phyloP scores from a whole-genome alignment of 2,797 vertebrate genomes.

The Calcarius lapponicus region DNA sequence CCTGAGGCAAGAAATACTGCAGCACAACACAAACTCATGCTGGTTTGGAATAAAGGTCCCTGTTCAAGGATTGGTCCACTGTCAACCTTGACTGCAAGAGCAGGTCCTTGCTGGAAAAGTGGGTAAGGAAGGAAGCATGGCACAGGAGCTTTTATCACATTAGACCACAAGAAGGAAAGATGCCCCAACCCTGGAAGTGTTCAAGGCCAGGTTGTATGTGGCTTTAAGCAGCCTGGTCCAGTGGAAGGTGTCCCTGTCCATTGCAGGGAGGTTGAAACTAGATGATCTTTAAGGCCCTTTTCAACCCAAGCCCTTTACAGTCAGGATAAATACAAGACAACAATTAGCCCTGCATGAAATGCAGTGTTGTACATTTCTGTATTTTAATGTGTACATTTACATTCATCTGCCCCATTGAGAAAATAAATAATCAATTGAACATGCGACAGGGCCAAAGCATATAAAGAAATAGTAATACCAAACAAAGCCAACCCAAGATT shows the following conservation, averaged over 20 bases:
- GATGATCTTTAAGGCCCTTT: background rate
- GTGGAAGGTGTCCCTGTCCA: no score
- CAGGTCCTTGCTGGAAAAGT: background rate
- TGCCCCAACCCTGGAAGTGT: background rate
- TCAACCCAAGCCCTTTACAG: background rate
- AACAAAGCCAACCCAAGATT: background rate
- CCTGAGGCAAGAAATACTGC: background rate
- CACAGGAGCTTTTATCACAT: background rate
- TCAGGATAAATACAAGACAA: background rate
- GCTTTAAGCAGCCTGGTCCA: background rate
- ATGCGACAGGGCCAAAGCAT: background rate
- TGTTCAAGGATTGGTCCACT: background rate
- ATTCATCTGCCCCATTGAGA: background rate
- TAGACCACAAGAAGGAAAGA: background rate
- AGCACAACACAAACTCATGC: background rate
- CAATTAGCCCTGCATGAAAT: background rate
- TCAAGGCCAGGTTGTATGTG: background rate
- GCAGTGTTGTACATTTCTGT: background rate
- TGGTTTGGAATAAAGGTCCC: background rate
- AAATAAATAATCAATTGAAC: background rate
- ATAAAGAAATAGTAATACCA: background rate
- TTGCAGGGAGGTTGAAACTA: rapidly evolving
- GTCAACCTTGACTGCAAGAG: background rate
- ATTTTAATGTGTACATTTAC: background rate
- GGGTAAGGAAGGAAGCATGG: background rate